phyloP scores from a whole-genome alignment of 1,140 invertebrate genomes.

The Drosophila parabipectinata region DNA sequence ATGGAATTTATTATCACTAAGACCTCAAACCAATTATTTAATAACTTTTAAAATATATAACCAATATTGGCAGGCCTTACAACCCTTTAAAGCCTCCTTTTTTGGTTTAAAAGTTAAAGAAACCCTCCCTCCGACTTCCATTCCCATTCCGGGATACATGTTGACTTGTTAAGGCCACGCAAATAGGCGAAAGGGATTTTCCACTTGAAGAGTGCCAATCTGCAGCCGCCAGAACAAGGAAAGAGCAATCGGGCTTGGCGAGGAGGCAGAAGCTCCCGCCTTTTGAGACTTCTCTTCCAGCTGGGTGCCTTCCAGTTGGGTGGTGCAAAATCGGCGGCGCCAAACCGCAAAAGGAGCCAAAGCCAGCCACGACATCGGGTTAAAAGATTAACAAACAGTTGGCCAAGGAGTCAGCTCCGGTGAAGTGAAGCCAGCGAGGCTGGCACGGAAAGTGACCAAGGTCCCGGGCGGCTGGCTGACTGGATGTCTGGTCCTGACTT shows the following conservation, averaged over 20 bases:
- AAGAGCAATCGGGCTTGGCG: conserved; percentile 14
- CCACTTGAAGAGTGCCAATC: conserved; percentile 76
- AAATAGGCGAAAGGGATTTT: conserved; percentile 81
- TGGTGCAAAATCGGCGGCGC: conserved; percentile 62
- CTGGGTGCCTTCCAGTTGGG: conserved; percentile 51
- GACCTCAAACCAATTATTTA: neutral
- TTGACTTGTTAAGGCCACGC: conserved; percentile 79
- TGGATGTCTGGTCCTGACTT: conserved; percentile 32
- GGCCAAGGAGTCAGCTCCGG: conserved; percentile 21
- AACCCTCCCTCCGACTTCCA: neutral
- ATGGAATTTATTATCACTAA: neutral
- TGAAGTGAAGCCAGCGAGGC: conserved; percentile 33
- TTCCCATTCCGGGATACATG: conserved; percentile 20
- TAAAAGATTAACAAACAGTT: conserved; percentile 69
- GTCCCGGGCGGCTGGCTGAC: conserved; percentile 33
- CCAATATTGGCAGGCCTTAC: neutral
- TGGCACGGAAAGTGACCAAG: conserved; percentile 60
- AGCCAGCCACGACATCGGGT: conserved; percentile 56
- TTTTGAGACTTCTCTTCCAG: conserved; percentile 63
- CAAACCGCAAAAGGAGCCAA: conserved; percentile 74
- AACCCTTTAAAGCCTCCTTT: conserved; percentile 12
- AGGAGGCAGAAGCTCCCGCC: conserved; percentile 2
- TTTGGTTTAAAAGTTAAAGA: conserved; percentile 31
- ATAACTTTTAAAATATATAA: neutral
- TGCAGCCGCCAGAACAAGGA: conserved; percentile 28